Evolutionary conservation across 2,888 invertebrate genomes (phyloP).

Genomic region (Sarcophaga rosellei): DNA sequence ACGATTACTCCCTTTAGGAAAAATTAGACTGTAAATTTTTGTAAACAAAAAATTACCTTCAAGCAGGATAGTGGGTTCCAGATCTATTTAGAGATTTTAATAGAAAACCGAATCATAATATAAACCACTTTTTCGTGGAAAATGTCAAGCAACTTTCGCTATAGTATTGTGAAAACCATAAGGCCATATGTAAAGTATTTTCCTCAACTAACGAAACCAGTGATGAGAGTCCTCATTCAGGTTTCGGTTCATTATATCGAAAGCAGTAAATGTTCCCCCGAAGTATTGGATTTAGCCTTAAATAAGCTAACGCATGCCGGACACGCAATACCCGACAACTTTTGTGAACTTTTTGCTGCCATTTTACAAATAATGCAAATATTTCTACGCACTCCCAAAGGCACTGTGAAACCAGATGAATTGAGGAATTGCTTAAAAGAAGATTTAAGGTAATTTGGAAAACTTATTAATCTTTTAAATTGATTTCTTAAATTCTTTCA

Average conservation of each 20-base stretch:
- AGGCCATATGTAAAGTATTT: conserved; percentile 78
- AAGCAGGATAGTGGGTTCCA: neutral
- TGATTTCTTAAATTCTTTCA: neutral
- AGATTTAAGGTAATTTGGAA: conserved; percentile 80
- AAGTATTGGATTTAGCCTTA: conserved; percentile 79
- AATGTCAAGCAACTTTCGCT: conserved; percentile 79
- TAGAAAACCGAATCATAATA: neutral
- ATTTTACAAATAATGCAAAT: conserved; percentile 82
- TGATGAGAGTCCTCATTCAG: conserved; percentile 80
- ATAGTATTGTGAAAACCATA: conserved; percentile 77
- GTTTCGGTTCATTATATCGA: conserved; percentile 81
- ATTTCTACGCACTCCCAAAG: conserved; percentile 81
- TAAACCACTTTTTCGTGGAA: conserved; percentile 34
- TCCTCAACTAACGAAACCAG: conserved; percentile 79
- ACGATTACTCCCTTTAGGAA: neutral
- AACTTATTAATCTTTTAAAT: neutral
- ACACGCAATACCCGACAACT: conserved; percentile 80
- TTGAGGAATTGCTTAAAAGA: conserved; percentile 81
- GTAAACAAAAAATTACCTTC: conserved; percentile 15
- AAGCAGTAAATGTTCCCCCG: conserved; percentile 79
- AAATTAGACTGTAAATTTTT: neutral
- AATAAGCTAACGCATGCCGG: conserved; percentile 80
- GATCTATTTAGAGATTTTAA: too few species aligned
- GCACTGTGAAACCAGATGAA: conserved; percentile 81
- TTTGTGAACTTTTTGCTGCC: conserved; percentile 83